A percentile compares a stretch with the other conserved stretches of the same genome.
Evolutionary conservation across 2,888 invertebrate species (phyloP).

Genomic region (Podabrus alpinus): DNA sequence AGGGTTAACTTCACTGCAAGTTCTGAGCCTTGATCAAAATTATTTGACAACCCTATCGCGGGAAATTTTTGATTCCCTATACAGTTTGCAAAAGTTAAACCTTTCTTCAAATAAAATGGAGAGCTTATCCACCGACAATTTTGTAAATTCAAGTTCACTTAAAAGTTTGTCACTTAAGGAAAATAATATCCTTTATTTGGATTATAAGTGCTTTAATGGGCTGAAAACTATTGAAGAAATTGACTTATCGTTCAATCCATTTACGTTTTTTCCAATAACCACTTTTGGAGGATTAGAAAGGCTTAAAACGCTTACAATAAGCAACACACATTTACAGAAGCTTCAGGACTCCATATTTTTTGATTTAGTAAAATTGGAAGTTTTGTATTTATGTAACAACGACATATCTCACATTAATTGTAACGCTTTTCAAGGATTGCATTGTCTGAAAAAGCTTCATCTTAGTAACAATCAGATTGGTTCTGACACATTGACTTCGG

Average conservation of each 20-base stretch:
- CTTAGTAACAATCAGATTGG: not conserved
- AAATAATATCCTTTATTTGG: not conserved
- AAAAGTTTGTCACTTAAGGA: not conserved
- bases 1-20: not conserved
- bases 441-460: not conserved
- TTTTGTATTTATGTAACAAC: not conserved
- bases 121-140: not conserved
- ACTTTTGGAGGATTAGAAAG: not conserved
- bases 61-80: not conserved
- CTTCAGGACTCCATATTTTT: not conserved
- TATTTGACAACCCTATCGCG: not conserved
- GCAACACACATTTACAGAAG: not conserved
- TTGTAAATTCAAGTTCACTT: not conserved
- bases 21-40: not conserved
- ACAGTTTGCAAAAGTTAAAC: not conserved
- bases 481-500: not conserved
- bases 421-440: not conserved
- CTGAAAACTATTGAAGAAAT: not conserved
- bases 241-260: not conserved
- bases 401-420: not conserved
- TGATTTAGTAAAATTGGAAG: not conserved
- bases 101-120: not conserved
- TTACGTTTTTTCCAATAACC: not conserved
- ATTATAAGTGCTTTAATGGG: not conserved
- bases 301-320: not conserved